Percentiles rank a stretch among this genome's conserved stretches.
Evolutionary conservation across 1,140 invertebrate genomes (phyloP).

Genomic region (Caenorhabditis briggsae): DNA sequence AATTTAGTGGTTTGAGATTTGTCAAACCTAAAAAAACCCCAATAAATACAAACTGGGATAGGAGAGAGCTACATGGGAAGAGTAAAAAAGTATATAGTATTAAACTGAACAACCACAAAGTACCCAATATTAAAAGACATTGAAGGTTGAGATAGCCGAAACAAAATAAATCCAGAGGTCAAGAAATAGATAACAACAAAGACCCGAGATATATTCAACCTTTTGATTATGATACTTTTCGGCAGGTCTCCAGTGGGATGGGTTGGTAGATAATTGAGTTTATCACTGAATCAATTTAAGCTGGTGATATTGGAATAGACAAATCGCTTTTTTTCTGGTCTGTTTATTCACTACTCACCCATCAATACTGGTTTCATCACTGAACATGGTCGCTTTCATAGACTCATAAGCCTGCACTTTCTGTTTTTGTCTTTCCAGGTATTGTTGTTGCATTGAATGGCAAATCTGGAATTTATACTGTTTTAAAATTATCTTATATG

Average conservation of each 20-base stretch:
- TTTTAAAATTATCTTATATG: neutral
- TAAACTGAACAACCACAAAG: too few relatives aligned
- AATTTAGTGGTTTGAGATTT: neutral
- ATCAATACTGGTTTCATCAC: constrained; percentile 18
- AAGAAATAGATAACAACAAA: neutral
- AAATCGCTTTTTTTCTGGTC: too few relatives aligned
- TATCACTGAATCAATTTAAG: neutral
- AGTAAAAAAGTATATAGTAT: too few relatives aligned
- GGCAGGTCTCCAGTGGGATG: neutral
- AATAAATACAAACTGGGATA: too few relatives aligned
- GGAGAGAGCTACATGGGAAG: too few relatives aligned
- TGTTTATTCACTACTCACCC: neutral
- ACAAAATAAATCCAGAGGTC: neutral
- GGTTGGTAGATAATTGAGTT: neutral
- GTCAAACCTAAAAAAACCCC: neutral
- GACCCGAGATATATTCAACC: neutral
- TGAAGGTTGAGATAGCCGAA: neutral
- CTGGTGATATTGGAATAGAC: too few relatives aligned
- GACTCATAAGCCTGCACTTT: neutral
- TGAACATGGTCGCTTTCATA: constrained; percentile 21
- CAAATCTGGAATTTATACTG: neutral
- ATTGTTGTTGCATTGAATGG: constrained; percentile 19
- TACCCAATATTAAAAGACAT: too few relatives aligned
- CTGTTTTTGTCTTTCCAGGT: neutral
- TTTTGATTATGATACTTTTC: constrained; percentile 30